Evolutionary conservation across 2,888 invertebrate species (phyloP), one percentile per base, ranked within the genome.

Genomic region (Eilema caniola): DNA sequence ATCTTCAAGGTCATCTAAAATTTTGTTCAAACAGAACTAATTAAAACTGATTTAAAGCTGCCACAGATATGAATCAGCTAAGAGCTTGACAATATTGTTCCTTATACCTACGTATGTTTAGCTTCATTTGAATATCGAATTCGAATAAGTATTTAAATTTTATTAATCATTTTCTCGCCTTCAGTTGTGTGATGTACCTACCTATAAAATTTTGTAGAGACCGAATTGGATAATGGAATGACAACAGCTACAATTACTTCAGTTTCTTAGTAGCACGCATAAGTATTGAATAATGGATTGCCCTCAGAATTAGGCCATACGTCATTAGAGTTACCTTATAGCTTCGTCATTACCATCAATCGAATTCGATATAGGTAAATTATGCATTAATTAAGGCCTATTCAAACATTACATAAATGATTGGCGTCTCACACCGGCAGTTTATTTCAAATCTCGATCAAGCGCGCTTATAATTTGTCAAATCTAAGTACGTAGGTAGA

Each of bases 251-350:
- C 20, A 5, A 20, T 47, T 20, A 7, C 20, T 20, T 47, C 16
- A 16, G 47, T 1, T 47, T 47, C 47, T 47, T 47, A 47, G 1
- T 47, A 20, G 20, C 20, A 12, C 23, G 14, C 56, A 37, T 24
- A 5, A 60, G 24, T 59, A 7, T 41, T 61, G 5, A 8, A n/a
- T 33, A 7, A 16, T 8, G 5, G 8, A 20, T 62, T 31, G 47
- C 3, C 23, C 53, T 62, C 31, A 56, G 37, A 37, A 23, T 63
- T 63, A 69, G 63, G 41, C 28, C 57, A 69, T 41, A 14, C 12
- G 37, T 41, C 3, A 20, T n/a, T 37, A 37, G 23, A 25, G 1
- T 20, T 20, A 41, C 1, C 20, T n/a, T 41, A 24, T 41, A 41
- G 37, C 33, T 2, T 37, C 10, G 62, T 47, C 47, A 53, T 47